Conservation (phyloP, 2,113 vertebrate species). For the Labrus mixtus region DNA sequence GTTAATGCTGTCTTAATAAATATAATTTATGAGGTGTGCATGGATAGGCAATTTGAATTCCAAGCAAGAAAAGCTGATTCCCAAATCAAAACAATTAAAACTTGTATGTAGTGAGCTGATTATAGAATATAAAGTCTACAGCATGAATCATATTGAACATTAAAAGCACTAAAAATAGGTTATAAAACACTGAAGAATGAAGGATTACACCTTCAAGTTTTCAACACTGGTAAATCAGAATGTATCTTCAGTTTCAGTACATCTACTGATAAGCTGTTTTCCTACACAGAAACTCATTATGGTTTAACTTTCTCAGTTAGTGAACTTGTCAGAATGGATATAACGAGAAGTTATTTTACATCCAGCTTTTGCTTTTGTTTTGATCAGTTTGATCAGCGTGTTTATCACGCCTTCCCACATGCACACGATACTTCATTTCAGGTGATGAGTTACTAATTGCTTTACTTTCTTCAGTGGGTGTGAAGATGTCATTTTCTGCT, state of each 20-base stretch:
- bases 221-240: no score
- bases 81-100: not conserved
- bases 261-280: not conserved
- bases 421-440: constrained; percentile 11
- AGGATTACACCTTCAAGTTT: no score
- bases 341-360: not conserved
- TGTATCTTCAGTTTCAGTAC: no score
- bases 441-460: constrained; percentile 51
- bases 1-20: no score
- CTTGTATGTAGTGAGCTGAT: no score
- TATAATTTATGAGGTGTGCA: no score
- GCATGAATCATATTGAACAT: no score
- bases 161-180: no score
- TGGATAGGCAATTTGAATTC: no score
- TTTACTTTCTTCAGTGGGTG: constrained; percentile 47
- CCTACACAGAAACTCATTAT: not conserved
- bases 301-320: not conserved
- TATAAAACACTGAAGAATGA: no score
- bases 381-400: constrained; percentile 19
- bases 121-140: no score
- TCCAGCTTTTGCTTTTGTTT: constrained; percentile 8
- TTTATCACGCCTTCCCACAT: constrained; percentile 24
- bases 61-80: no score
- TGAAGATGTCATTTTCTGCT: constrained; percentile 30
- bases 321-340: not conserved